phyloP scores from a whole-genome alignment of 2,888 invertebrate genomes.

The Metallyticus violacea region DNA sequence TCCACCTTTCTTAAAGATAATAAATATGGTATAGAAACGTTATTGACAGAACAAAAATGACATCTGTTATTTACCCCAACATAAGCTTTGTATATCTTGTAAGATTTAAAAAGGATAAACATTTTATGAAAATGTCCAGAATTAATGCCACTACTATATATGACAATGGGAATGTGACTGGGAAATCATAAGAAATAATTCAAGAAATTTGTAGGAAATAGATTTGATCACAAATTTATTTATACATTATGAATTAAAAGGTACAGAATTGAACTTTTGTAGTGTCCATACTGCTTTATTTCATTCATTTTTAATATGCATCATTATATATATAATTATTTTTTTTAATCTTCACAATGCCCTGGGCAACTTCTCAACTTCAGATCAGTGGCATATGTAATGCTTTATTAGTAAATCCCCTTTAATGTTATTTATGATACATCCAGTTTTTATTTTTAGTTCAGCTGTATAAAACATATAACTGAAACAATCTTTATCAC shows the following conservation, averaged over 20 bases:
- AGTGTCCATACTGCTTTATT: slow-evolving; percentile 17
- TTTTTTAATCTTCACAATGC: neutral
- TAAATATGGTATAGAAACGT: no score
- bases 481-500: slow-evolving; percentile 8
- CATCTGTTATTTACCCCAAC: no score
- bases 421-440: neutral
- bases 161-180: neutral
- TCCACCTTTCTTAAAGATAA: no score
- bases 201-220: slow-evolving; percentile 6
- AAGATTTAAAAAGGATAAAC: no score
- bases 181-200: neutral
- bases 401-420: neutral
- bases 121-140: no score
- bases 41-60: no score
- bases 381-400: neutral
- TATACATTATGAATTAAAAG: slow-evolving; percentile 33
- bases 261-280: slow-evolving; percentile 25
- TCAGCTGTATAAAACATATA: neutral
- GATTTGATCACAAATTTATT: slow-evolving; percentile 34
- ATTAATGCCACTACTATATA: no score
- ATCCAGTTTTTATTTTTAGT: neutral
- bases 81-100: no score
- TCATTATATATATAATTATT: slow-evolving; percentile 12
- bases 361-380: neutral
- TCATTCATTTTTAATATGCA: slow-evolving; percentile 19